Base-by-base conservation (phyloP, 2,113 vertebrate species). In the Corythaeola cristata region DNA sequence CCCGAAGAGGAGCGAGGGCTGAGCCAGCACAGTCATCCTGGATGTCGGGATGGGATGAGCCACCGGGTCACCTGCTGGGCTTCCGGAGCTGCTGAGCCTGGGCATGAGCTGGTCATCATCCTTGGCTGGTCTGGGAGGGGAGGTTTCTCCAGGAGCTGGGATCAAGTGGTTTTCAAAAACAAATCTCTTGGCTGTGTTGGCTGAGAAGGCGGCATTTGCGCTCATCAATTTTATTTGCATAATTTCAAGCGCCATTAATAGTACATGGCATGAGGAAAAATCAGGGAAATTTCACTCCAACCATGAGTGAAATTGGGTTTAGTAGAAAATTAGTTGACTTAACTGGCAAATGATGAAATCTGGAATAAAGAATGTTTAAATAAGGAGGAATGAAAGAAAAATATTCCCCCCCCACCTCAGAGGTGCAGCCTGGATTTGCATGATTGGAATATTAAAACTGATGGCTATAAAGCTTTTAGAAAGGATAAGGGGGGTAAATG, bases 271-370 rank as follows among this genome's bases (percentile, higher is more conserved):
- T 1, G 15, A 97, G 97, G 91, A 95, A 92, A 97, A 98, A 98
- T 94, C 88, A 85, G 93, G 26, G 94, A 96, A 95, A 97, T 95
- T 97, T 97, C 91, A 96, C 94, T 98, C 96, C 97, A 96, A 32
- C 97, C 98, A 97, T 96, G 98, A 98, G 98, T 98, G 97, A 98
- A 98, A 98, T 97, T 98, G 96, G 98, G 97, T 98, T 98, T 97
- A 97, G 98, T 90, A 96, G 96, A 95, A 98, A 98, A 98, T 98
- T 97, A 98, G 98, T 97, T 97, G 98, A 98, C 97, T 98, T 98
- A 98, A 98, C 97, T 95, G 98, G 96, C 90, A 97, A 95, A 96
- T 97, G 97, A 98, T 97, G 96, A 95, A 96, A 98, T 85, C 94
- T 60, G 60, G 94, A 93, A 97, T 96, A 96, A 88, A 94, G 88